phyloP scores from a whole-genome alignment of 2,797 vertebrate genomes.

The Parauchenoglanis punctatus region DNA sequence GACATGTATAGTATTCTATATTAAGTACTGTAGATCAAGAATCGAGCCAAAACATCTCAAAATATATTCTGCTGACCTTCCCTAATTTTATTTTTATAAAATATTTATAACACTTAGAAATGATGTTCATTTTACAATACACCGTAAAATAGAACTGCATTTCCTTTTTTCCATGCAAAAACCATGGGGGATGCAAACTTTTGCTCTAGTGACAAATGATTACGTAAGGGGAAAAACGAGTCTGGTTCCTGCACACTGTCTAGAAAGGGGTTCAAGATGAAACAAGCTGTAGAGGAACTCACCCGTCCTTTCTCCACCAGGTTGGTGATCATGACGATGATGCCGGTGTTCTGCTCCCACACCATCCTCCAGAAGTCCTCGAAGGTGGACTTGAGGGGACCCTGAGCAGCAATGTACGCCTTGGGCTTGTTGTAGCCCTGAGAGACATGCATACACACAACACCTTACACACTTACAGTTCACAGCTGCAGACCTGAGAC shows the following conservation, averaged over 20 bases:
- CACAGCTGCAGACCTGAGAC: neutral
- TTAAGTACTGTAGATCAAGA: neutral
- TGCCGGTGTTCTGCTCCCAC: constrained; percentile 92
- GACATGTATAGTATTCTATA: neutral
- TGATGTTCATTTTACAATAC: neutral
- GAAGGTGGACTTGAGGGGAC: constrained; percentile 92
- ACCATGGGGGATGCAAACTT: neutral
- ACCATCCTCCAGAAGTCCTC: constrained; percentile 98
- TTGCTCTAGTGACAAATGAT: neutral
- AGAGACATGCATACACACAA: constrained; percentile 49
- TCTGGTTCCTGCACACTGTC: neutral
- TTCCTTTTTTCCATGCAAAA: neutral
- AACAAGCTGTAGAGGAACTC: constrained; percentile 61
- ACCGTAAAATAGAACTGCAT: too few relatives aligned
- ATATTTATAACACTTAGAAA: neutral
- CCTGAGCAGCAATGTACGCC: constrained; percentile 93
- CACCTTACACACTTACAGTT: neutral
- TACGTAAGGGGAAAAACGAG: neutral
- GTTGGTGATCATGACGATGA: constrained; percentile 97
- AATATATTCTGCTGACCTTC: neutral
- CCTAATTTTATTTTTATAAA: neutral
- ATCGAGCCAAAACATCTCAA: neutral
- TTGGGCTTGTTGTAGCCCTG: constrained; percentile 95
- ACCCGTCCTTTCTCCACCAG: constrained; percentile 95
- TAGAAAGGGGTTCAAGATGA: neutral